A percentile compares a stretch with the other conserved stretches of the same genome.
phyloP scores from a whole-genome alignment of 2,888 invertebrate species.

The Tholera decimalis region DNA sequence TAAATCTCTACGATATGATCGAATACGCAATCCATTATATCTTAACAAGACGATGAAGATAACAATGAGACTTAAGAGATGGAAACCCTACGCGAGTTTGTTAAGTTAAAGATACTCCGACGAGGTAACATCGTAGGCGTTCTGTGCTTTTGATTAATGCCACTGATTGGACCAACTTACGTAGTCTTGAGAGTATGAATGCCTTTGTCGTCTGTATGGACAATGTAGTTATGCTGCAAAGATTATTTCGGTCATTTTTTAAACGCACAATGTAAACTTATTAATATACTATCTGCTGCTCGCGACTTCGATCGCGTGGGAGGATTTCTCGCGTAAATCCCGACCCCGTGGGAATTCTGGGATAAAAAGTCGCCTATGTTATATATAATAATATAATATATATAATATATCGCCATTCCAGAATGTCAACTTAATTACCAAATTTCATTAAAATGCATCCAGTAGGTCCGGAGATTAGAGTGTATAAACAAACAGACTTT shows the following conservation, averaged over 20 bases:
- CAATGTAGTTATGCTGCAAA: constrained; percentile 15
- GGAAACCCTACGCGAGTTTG: constrained; percentile 45
- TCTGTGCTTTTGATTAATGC: constrained; percentile 55
- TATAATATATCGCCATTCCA: no score
- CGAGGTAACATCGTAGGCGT: constrained; percentile 49
- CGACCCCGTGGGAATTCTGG: no score
- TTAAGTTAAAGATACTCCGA: constrained; percentile 38
- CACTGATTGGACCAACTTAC: constrained; percentile 50
- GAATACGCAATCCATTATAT: constrained; percentile 19
- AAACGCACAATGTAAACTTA: constrained; percentile 22
- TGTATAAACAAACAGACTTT: no score
- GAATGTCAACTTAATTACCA: no score
- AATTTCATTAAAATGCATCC: no score
- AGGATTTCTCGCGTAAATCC: no score
- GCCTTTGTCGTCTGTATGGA: constrained; percentile 26
- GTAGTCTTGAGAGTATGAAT: constrained; percentile 35
- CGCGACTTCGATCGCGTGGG: no score
- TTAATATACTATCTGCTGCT: no score
- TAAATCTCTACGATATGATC: constrained; percentile 17
- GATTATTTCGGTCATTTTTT: constrained; percentile 23
- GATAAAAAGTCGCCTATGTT: no score
- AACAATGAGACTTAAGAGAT: constrained; percentile 42
- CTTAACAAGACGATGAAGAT: constrained; percentile 46
- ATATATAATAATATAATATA: no score
- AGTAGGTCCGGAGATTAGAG: no score